Evolutionary conservation across 2,888 invertebrate genomes (phyloP), one percentile per base, ranked within the genome.

Genomic region (Agrotis clavis): DNA sequence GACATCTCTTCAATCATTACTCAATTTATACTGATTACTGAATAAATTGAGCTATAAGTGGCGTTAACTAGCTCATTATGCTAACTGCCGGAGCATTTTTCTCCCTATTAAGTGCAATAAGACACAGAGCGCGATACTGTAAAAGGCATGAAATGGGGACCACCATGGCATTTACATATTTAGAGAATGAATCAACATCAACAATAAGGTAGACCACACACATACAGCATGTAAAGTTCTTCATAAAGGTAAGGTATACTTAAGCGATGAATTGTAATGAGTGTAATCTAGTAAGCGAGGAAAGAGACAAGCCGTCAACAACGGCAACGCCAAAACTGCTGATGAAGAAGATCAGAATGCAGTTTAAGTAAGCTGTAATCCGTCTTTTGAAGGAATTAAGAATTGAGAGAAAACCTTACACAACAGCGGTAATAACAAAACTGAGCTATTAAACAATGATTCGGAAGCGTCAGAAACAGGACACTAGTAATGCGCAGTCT

Each of bases 111-210:
- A 71, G 76, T 81, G 63, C 67, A 77, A 62, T 70, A 77, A 53
- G 72, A 85, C 85, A 84, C 82, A 84, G 79, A 80, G 69, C 61
- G 53, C 47, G 59, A 73, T 67, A 75, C 84, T 85, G 18, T 82
- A 84, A 80, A 85, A 77, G 82, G 85, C 74, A 84, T 84, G 85
- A 81, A 84, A 78, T 82, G 74, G 79, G 67, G 67, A 74, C 78
- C 82, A 80, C 74, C 69, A 66, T 64, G 61, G 62, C 71, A 69
- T 82, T 81, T 81, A 87, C 87, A 83, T 83, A 83, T 81, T 80
- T 71, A 76, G 82, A 82, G 69, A 81, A 83, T 87, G 86, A 86
- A 81, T 87, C 83, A 87, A 82, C 86, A 81, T 79, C 83, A 87
- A 82, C 81, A 82, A 79, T 86, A 81, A 80, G 81, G 81, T 71